Evolutionary conservation across 2,797 vertebrate genomes (phyloP), one percentile per base, ranked within the genome.

Genomic region (Xiphophorus birchmanni): DNA sequence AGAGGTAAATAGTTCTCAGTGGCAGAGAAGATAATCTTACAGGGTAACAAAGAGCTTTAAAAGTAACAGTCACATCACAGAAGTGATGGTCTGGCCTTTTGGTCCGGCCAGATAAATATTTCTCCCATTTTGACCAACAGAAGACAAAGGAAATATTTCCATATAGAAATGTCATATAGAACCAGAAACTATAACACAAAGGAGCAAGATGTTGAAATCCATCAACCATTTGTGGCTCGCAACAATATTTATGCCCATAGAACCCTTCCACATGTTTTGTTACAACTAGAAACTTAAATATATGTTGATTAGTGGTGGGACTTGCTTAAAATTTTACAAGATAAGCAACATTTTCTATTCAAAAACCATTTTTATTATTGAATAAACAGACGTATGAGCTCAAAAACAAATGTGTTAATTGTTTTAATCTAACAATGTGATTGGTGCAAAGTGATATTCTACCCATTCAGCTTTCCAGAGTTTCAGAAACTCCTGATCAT

Each of bases 21-120:
- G 73, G 73, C 74, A 78, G 80, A 77, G 82, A 90, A 77, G 79
- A 65, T 72, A 78, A 90, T 89, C 82, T 80, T 80, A 69, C 32
- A 12, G 87, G 84, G 87, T 88, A 87, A 90, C 72, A 84, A 80
- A 77, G 80, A 85, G 73, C 82, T 82, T 82, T 72, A 75, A 77
- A 84, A 77, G 71, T 65, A 77, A 77, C 75, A 88, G 75, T 74
- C 56, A 84, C 76, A 81, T 87, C 80, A 82, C 82, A 87, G 48
- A 76, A 26, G 84, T n/a, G n/a, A n/a, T n/a, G n/a, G n/a, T n/a
- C n/a, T n/a, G n/a, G n/a, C n/a, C 67, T 86, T 76, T 29, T 17
- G 75, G 63, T 79, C 56, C 74, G 84, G 72, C 48, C 82, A 67
- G 32, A 37, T 37, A 8, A 35, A 75, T 37, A 52, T 32, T 13